Conservation (phyloP, 1,140 invertebrate species). For the Caerostris darwini region DNA sequence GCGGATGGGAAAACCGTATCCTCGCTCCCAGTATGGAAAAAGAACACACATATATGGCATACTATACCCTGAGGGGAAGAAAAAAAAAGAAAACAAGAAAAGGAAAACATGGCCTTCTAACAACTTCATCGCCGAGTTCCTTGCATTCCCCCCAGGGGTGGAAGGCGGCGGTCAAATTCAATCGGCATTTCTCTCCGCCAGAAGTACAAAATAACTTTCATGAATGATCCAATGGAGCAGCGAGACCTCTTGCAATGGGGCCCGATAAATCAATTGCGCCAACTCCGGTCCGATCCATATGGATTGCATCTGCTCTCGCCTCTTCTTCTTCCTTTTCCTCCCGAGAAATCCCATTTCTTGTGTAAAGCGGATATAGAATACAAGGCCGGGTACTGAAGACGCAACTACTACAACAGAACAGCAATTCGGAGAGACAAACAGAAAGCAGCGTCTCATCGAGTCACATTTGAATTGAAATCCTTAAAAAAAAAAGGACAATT, state of each 20-base stretch:
- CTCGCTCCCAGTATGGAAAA: neutral
- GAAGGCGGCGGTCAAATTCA: constrained; percentile 1
- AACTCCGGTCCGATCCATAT: constrained; percentile 13
- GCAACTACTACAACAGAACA: neutral
- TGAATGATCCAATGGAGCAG: constrained; percentile 47
- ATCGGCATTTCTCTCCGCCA: constrained; percentile 13
- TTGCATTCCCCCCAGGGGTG: neutral
- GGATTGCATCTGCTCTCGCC: neutral
- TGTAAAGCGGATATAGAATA: constrained; percentile 33
- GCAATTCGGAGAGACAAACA: neutral
- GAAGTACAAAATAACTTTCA: constrained; percentile 66
- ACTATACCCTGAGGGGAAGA: neutral
- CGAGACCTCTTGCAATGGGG: neutral
- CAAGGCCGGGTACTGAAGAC: neutral
- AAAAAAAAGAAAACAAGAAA: neutral
- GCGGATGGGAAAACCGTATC: neutral
- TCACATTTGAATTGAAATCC: no score
- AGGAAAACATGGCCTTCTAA: neutral
- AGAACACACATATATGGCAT: neutral
- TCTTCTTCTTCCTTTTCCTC: neutral
- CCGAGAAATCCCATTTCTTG: constrained; percentile 56
- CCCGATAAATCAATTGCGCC: constrained; percentile 65
- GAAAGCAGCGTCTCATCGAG: no score
- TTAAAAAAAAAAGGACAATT: no score
- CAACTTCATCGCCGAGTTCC: neutral